phyloP scores from a whole-genome alignment of 2,113 vertebrate species.

The Poecilia latipinna region DNA sequence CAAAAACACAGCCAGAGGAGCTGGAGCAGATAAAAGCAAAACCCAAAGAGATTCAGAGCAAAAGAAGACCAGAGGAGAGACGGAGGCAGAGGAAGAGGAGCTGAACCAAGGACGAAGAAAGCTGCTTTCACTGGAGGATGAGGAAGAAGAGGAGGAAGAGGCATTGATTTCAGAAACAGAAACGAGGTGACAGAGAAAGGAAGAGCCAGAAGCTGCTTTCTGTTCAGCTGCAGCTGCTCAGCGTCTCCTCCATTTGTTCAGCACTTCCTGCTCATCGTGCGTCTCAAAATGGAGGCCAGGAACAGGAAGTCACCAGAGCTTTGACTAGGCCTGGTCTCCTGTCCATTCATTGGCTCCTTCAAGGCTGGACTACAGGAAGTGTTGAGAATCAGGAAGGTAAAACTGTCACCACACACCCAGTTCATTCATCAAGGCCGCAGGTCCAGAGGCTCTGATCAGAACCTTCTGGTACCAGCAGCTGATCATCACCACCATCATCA shows the following conservation, averaged over 20 bases:
- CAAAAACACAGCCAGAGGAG: background rate
- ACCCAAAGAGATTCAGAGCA: conserved; percentile 11
- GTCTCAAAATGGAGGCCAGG: background rate
- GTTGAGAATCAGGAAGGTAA: too few relatives aligned
- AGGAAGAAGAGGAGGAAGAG: background rate
- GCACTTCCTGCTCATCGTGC: background rate
- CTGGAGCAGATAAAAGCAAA: background rate
- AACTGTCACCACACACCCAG: too few relatives aligned
- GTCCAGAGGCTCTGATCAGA: too few relatives aligned
- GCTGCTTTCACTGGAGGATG: conserved; percentile 11
- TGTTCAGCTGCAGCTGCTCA: background rate
- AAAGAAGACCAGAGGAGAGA: background rate
- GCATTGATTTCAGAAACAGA: conserved; percentile 30
- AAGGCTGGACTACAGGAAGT: too few relatives aligned
- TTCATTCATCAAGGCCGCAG: too few relatives aligned
- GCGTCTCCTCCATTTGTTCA: background rate
- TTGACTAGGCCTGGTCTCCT: too few relatives aligned
- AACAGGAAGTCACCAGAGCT: background rate
- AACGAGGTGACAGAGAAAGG: conserved; percentile 6
- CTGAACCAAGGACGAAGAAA: background rate
- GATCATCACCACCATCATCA: too few relatives aligned
- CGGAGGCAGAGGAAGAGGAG: background rate
- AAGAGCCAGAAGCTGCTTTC: background rate
- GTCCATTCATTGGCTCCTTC: too few relatives aligned
- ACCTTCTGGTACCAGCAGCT: too few relatives aligned